Base-by-base conservation (phyloP, 2,888 invertebrate genomes). In the Euplagia quadripunctaria region DNA sequence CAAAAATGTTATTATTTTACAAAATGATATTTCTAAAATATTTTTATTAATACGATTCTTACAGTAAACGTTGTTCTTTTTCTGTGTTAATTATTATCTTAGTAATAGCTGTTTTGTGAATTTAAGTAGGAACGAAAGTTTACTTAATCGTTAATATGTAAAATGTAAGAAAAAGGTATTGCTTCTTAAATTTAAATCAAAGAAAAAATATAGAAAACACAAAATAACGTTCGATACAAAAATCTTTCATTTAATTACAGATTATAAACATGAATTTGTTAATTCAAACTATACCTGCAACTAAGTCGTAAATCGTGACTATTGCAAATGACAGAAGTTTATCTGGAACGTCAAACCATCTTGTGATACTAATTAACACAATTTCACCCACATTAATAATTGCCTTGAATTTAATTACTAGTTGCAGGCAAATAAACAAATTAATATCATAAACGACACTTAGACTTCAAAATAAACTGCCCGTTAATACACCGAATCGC, bases 361-460 rank as follows among this genome's bases (percentile, higher is more conserved):
- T 76, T 84, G 77, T 77, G 77, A 76, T 75, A 42, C 11, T 49
- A 64, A 76, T 79, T 58, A 68, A 64, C 68, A 70, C 11, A 43
- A 72, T 64, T 72, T 81, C 70, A 74, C 16, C 61, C 58, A 69
- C 52, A 70, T 74, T 43, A 16, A 63, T 71, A 71, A 73, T 71
- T 70, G 46, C 55, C 67, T 70, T 51, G 67, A 61, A 69, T 74
- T 70, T 68, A 71, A 71, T 71, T 69, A 70, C 76, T 78, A 77
- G 42, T 43, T 43, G 69, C 70, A 77, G 65, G 71, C 64, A 6
- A 76, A 77, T 78, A 72, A 71, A 79, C 74, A 79, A 81, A 79
- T 83, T 71, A 74, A 76, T 75, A 42, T 71, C 64, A 75, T 77
- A 72, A 79, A 84, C 69, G 70, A 80, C 75, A 77, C 72, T 76